phyloP scores from a whole-genome alignment of 2,797 vertebrate species.

The Bovichtus diacanthus region DNA sequence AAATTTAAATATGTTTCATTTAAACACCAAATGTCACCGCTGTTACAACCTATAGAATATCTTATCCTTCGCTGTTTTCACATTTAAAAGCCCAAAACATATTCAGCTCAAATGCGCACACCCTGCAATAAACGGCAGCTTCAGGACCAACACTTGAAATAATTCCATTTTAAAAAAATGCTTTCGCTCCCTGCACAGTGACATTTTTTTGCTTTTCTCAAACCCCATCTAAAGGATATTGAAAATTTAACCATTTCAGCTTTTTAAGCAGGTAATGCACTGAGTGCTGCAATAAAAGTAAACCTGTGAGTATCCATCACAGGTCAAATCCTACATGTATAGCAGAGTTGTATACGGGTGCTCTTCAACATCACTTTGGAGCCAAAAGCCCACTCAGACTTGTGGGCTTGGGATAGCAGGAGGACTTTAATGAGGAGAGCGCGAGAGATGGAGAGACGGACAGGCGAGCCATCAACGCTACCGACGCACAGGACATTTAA shows the following conservation, averaged over 20 bases:
- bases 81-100: constrained; percentile 24
- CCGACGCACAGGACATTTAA: constrained; percentile 80
- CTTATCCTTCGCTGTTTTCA: neutral
- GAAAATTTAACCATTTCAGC: constrained; percentile 71
- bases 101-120: constrained; percentile 21
- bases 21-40: constrained; percentile 23
- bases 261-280: constrained; percentile 63
- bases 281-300: constrained; percentile 66
- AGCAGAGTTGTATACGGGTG: constrained; percentile 70
- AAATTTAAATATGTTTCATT: constrained; percentile 12
- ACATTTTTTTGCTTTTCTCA: constrained; percentile 46
- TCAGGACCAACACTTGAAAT: constrained; percentile 54
- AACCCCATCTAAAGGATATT: constrained; percentile 56
- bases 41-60: constrained; percentile 8
- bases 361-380: constrained; percentile 86
- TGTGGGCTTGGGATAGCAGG: constrained; percentile 75
- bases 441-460: constrained; percentile 69
- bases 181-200: constrained; percentile 3
- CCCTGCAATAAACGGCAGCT: constrained; percentile 34
- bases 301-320: constrained; percentile 60
- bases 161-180: constrained; percentile 42
- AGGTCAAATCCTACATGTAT: constrained; percentile 77
- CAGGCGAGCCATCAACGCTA: constrained; percentile 69
- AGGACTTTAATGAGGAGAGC: constrained; percentile 77
- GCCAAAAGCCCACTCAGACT: constrained; percentile 83